Evolutionary conservation across 2,113 vertebrate species (phyloP), one percentile per base, ranked within the genome.

Genomic region (Dissostichus mawsoni): DNA sequence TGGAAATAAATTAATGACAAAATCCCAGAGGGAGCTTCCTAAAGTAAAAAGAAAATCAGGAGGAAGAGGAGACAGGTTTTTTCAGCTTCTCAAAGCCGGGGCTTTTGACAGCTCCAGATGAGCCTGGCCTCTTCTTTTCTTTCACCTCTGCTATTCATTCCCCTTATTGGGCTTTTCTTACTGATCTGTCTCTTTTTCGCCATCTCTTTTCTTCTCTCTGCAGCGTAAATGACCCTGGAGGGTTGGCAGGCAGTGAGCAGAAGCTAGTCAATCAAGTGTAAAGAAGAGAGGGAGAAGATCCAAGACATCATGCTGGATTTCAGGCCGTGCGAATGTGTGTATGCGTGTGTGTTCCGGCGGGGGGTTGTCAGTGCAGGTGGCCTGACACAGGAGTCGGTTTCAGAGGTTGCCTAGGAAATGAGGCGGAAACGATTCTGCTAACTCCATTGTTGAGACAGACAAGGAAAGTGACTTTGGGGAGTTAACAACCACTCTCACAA

Each of bases 381-480:
- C 82, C 87, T 83, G 82, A 88, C 89, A 84, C 81, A 12, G 82
- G 85, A 89, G 87, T 92, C 77, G 0, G 85, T 92, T 92, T 89
- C 89, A 90, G 82, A 91, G 85, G 87, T 89, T 91, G 88, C 82
- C 77, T 83, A 23, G 83, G 82, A 90, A 91, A 93, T 86, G 92
- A 91, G 90, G 88, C 29, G 63, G 80, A 92, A 91, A 90, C 50
- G 61, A 84, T 87, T 84, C 52, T 0, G 69, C 91, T 82, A 86
- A 91, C 84, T 84, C 74, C 4, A 47, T 68, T 86, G 74, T 76
- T 71, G 86, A 86, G 81, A 83, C 78, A 55, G 86, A 89, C 88
- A 85, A 80, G 63, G 75, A 90, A 92, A 91, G 91, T 89, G 82
- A 92, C 90, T 90, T 92, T 92, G 88, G 79, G 80, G 88, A 87